Base-by-base conservation (phyloP, 2,113 vertebrate genomes). In the Psittacus erithacus region DNA sequence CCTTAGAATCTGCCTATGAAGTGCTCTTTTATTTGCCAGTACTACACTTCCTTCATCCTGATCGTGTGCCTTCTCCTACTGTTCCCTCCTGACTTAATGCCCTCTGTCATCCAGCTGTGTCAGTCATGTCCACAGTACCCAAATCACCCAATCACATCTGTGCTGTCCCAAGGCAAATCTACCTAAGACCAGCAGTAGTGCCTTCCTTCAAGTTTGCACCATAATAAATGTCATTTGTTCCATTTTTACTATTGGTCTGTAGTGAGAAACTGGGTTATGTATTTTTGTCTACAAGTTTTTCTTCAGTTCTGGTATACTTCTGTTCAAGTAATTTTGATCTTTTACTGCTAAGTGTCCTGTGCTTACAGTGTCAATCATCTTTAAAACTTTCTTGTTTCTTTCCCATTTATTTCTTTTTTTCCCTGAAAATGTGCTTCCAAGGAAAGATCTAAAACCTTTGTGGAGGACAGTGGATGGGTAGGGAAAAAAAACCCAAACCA, bases 81-180 rank as follows among this genome's bases (percentile, higher is more conserved):
- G 1, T 73, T 90, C 31, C 17, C 35, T 9, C 14, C 33, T 71
- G 85, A 43, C 35, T 12, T 43, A 39, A 60, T 79, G 11, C 3
- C 4, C 23, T 7, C 10, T 28, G 39, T 31, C 31, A 41, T 28
- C 19, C 24, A 33, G 5, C 6, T 13, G 20, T n/a, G 57, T 65
- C 25, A 2, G 33, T 0, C 0, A 5, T 46, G 35, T 18, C 43
- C 22, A 5, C 22, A 49, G 18, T n/a, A 27, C 23, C 8, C 5
- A 31, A 28, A 28, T 59, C 17, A 12, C 60, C 59, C 1, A 1
- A 3, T 55, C 27, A 29, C 22, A 5, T 35, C 44, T 14, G 4
- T 80, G 41, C 16, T 80, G 20, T 39, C 33, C 68, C 33, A 35
- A n/a, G 73, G 24, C 79, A 47, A 11, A 1, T 16, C 28, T 89